Evolutionary conservation across 2,113 vertebrate genomes (phyloP), one percentile per base, ranked within the genome.

Genomic region (Prinia subflava): DNA sequence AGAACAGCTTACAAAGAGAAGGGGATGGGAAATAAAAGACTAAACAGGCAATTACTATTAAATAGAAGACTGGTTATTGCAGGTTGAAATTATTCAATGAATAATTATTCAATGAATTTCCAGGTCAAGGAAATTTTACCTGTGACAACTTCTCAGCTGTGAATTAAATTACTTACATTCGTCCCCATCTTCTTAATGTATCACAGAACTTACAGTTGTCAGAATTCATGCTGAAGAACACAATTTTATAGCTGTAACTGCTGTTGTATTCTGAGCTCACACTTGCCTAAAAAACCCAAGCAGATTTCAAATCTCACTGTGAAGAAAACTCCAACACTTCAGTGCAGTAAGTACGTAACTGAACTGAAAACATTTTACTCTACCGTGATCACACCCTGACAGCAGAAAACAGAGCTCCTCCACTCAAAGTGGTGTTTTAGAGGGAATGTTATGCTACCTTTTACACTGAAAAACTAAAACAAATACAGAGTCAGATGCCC

Each of bases 311-410:
- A 56, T 31, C 22, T 88, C 53, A 33, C 4, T 60, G 27, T 25
- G 11, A 77, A 69, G 44, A 10, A 16, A 82, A 76, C 9, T 33
- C 9, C 53, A 67, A 11, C 9, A 63, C 7, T 67, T 82, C n/a
- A 22, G 19, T 44, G 8, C 37, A 44, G 7, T 0, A 4, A 62
- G 23, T 37, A 41, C 0, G 0, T 55, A 64, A 56, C 9, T 53
- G 30, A 86, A 71, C 23, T 46, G 42, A n/a, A 39, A 87, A 55
- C 1, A 1, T 42, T 63, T 30, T 30, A 76, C 9, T 60, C 27
- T 39, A 31, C 52, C 17, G 17, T 73, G 25, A 49, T 60, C 30
- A 42, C 60, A 39, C 25, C 25, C 19, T 55, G 31, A 23, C 5
- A 80, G 65, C 33, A 59, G 37, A 46, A 56, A 23, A 19, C n/a